Evolutionary conservation across 2,888 invertebrate species (phyloP).

Genomic region (Trisateles emortualis): DNA sequence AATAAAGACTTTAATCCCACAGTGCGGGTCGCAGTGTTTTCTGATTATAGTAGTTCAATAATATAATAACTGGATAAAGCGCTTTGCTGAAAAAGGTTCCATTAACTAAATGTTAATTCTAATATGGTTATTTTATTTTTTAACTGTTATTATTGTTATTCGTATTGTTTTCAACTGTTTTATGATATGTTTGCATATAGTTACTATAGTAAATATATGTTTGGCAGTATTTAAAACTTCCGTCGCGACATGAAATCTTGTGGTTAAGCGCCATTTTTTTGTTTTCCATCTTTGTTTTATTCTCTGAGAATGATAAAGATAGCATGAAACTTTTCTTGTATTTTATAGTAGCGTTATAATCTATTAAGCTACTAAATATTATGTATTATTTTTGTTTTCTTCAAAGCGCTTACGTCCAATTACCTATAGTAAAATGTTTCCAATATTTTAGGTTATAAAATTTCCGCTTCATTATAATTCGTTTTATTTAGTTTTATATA

Average conservation of each 20-base stretch:
- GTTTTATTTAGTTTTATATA: slow-evolving; percentile 26
- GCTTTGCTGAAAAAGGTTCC: neutral
- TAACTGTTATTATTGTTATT: neutral
- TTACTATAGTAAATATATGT: no score
- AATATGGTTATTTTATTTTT: neutral
- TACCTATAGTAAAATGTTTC: slow-evolving; percentile 16
- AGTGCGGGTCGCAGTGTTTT: neutral
- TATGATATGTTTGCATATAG: neutral
- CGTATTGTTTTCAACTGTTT: neutral
- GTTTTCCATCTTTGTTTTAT: no score
- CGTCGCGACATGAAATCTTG: no score
- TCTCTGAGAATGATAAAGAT: no score
- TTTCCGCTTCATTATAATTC: slow-evolving; percentile 25
- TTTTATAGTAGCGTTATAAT: no score
- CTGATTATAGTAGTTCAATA: neutral
- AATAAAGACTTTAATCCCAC: neutral
- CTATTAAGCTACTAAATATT: neutral
- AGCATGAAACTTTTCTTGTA: no score
- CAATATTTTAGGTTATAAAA: slow-evolving; percentile 28
- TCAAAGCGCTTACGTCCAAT: slow-evolving; percentile 25
- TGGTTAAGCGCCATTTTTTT: no score
- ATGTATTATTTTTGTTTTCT: neutral
- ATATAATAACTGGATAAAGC: neutral
- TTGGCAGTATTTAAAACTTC: no score
- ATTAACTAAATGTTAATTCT: neutral